Base-by-base conservation (phyloP, 1,140 invertebrate genomes). In the Drosophila parvula region DNA sequence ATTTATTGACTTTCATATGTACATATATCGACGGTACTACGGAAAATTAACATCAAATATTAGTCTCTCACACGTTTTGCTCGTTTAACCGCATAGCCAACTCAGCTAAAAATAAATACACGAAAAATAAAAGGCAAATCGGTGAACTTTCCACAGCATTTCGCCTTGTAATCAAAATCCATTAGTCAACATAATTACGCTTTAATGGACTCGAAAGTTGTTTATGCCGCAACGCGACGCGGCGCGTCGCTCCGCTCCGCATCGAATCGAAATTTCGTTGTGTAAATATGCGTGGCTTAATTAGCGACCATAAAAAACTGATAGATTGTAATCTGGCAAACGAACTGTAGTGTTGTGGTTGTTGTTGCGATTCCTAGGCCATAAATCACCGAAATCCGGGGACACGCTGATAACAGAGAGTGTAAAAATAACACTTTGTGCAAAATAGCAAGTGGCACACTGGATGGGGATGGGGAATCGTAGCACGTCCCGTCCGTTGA, bases 101-200 rank as follows among this genome's bases (percentile, higher is more conserved):
- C 45, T 55, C 34, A 48, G 32, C 28, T 16, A 36, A 41, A 47
- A 51, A 51, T 18, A 53, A 53, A 53, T 53, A 36, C 4, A 22
- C n/a, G n/a, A 53, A 18, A 51, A 22, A 16, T 11, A 50, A 18
- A n/a, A 55, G 34, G 34, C 51, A 38, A 48, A 68, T 69, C 50
- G 53, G 7, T 85, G 78, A 86, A 79, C 79, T 86, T 79, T 79
- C 44, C 36, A 74, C 53, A 45, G 27, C 50, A 61, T 69, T 75
- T 74, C 47, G 45, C 48, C 60, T 67, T 79, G 71, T 79, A 79
- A 74, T 79, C 61, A 56, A 63, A 61, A 53, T 38, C 61, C 83
- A 89, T 86, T 86, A 86, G 77, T 53, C 80, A 36, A 62, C 71
- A 80, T 83, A 86, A 89, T 89, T 79, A 83, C 61, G 73, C 64